phyloP scores from a whole-genome alignment of 2,888 invertebrate genomes.

The Tanytarsus gracilentus region DNA sequence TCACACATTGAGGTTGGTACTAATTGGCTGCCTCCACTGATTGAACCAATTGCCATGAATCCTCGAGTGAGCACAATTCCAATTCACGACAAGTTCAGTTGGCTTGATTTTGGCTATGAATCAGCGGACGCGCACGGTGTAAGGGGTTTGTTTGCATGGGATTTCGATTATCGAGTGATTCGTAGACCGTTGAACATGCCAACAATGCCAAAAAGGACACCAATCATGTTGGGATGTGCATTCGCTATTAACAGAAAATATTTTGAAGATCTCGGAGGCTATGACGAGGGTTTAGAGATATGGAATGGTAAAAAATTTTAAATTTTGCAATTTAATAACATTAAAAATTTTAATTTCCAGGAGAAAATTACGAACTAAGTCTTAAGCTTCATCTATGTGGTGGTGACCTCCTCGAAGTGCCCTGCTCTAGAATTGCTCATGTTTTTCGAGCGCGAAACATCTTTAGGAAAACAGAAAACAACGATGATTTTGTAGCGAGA shows the following conservation, averaged over 20 bases:
- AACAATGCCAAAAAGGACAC: slow-evolving; percentile 52
- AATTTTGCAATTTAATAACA: too few species aligned
- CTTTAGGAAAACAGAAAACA: neutral
- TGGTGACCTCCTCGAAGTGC: slow-evolving; percentile 86
- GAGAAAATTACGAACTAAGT: slow-evolving; percentile 96
- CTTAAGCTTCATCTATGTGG: slow-evolving; percentile 97
- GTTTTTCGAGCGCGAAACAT: slow-evolving; percentile 6
- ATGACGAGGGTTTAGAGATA: slow-evolving; percentile 84
- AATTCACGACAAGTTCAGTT: too few species aligned
- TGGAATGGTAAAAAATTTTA: slow-evolving; percentile 75
- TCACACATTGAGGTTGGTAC: slow-evolving; percentile 87
- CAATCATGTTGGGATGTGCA: slow-evolving; percentile 94
- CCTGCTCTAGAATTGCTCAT: slow-evolving; percentile 68
- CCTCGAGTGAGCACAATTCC: slow-evolving; percentile 42
- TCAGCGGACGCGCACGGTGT: neutral
- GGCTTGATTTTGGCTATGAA: too few species aligned
- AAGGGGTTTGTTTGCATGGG: slow-evolving; percentile 22
- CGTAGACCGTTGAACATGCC: slow-evolving; percentile 10
- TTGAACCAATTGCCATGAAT: slow-evolving; percentile 47
- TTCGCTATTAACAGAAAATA: slow-evolving; percentile 76
- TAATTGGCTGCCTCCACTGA: slow-evolving; percentile 55
- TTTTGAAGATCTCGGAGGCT: slow-evolving; percentile 94
- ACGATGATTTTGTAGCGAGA: slow-evolving; percentile 40
- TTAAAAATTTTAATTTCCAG: too few species aligned
- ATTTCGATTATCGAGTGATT: slow-evolving; percentile 1